Base-by-base conservation (phyloP, 2,113 vertebrate genomes). In the Ascaphus truei region DNA sequence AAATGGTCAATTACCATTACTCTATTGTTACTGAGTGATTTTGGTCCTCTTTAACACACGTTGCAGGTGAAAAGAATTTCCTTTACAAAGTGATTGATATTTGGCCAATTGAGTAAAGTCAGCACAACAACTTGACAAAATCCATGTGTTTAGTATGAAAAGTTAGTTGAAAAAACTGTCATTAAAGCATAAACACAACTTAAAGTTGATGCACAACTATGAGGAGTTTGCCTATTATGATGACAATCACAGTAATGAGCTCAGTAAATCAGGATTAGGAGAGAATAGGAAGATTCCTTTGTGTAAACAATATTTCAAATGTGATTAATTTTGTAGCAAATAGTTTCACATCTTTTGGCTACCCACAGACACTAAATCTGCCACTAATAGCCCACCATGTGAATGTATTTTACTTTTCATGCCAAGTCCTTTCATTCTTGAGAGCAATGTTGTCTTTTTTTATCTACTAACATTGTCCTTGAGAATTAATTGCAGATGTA, bases 151-250 rank as follows among this genome's bases (percentile, higher is more conserved):
- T 37, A 26, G 6, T 71, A 79, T 64, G 33, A 55, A 76, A 83
- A 81, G 80, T 81, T 78, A 71, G 74, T 83, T 83, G 75, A 79
- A 63, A 29, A 22, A 57, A 25, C 53, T 76, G 76, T 79, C 75
- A 76, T 73, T 73, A 76, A 81, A 62, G 57, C 34, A 78, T 85
- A 84, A 88, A 86, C 79, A 83, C 75, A 83, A 60, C 23, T 6
- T 55, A 53, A 75, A 75, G 59, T 47, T 77, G 39, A 81, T 68
- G 74, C 65, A 79, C 72, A 76, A 31, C 27, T 55, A 11, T 31
- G 16, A 18, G 26, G 30, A 29, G 2, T 27, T 2, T 16, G 29
- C 3, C 20, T 41, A 7, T 27, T 26, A 23, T 43, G 80, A 79
- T 52, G 71, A 79, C 81, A 86, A 71, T 74, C 74, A 80, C 72